phyloP scores from a whole-genome alignment of 1,140 invertebrate species.

The Drosophila lacteicornis region DNA sequence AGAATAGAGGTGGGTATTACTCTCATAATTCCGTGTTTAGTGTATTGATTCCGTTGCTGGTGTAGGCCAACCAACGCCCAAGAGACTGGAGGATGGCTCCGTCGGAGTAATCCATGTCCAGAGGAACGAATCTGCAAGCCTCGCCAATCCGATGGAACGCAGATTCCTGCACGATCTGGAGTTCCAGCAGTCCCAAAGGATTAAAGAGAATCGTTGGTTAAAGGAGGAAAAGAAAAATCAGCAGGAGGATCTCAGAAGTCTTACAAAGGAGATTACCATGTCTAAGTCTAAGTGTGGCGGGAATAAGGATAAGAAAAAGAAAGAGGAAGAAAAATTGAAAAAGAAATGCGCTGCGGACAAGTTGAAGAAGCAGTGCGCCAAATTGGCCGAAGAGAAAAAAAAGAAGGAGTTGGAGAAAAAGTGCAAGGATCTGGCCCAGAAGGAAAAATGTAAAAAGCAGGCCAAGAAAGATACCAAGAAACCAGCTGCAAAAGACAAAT shows the following conservation, averaged over 20 bases:
- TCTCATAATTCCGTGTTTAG: too few species aligned
- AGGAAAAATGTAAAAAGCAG: slow-evolving; percentile 2
- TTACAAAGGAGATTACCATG: not conserved
- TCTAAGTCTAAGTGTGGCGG: not conserved
- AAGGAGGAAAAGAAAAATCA: not conserved
- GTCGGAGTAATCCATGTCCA: not conserved
- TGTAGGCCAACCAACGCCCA: not conserved
- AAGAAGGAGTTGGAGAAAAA: not conserved
- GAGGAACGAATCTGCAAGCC: not conserved
- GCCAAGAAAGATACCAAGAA: not conserved
- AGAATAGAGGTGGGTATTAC: not conserved
- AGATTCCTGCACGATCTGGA: slow-evolving; percentile 3
- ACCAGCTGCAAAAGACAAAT: slow-evolving; percentile 1
- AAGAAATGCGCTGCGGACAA: slow-evolving; percentile 10
- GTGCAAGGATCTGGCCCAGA: slow-evolving; percentile 5
- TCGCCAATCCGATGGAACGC: not conserved
- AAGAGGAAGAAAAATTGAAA: not conserved
- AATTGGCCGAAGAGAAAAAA: slow-evolving; percentile 7
- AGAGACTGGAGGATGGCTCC: not conserved
- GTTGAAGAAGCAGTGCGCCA: slow-evolving; percentile 4
- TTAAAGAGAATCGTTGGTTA: not conserved
- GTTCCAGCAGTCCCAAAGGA: not conserved
- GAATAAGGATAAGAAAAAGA: not conserved
- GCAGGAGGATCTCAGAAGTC: not conserved
- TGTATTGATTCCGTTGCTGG: not conserved